Evolutionary conservation across 2,797 vertebrate genomes (phyloP), one percentile per base, ranked within the genome.

Genomic region (Sebastes aleutianus): DNA sequence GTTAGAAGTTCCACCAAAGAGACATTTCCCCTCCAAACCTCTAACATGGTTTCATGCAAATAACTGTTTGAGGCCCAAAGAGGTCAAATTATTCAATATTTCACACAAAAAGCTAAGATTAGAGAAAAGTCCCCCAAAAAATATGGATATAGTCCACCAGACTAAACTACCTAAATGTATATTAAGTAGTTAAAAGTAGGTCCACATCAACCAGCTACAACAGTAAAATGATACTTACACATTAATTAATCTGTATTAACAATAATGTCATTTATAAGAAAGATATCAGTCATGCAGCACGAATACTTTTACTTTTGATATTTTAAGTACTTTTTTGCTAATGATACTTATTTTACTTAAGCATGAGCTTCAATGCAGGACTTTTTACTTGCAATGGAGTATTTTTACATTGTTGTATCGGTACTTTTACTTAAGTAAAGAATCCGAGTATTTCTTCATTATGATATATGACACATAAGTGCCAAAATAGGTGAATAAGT

Each of bases 91-190:
- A 47, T 47, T 47, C 14, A 47, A 47, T 47, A 18, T 47, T 47
- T 47, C 43, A 18, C 43, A 18, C 13, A 39, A 47, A 47, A 47
- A 47, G 0, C 14, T 0, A 47, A 16, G 16, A 47, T 47, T 47
- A 47, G 14, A 0, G 43, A 47, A 47, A 47, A 18, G 16, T 18
- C 43, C 0, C 0, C 36, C 39, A 22, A 54, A 0, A 54, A 22
- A 56, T 24, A 56, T 56, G 22, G 54, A 5, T 56, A 24, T 56
- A 56, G 22, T 58, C n/a, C 26, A 59, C 14, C 27, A 1, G 57
- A 59, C 26, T 59, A 59, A 27, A 59, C 57, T 24, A 16, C 7
- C 6, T 58, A 16, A 59, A 27, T 59, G 13, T 8, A 58, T 58
- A 27, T 62, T 20, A 62, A 12, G 29, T 32, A 20, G 29, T 32